Percentiles rank a stretch among this genome's conserved stretches.
Evolutionary conservation across 2,797 vertebrate species (phyloP).

Genomic region (Anas bahamensis): DNA sequence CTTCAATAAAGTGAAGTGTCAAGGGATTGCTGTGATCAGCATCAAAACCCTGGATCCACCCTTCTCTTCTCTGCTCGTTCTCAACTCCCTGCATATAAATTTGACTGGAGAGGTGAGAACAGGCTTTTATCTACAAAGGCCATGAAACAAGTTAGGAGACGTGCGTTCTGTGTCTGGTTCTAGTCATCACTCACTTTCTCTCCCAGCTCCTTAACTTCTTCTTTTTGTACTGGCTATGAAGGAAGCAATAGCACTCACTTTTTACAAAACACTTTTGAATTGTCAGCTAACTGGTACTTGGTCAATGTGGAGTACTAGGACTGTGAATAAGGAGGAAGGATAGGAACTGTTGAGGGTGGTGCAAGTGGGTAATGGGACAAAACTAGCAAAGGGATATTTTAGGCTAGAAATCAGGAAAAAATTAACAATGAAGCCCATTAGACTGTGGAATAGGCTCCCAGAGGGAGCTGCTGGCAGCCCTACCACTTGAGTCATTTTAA

Average conservation of each 20-base stretch:
- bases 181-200: constrained; percentile 32
- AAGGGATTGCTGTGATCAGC: not conserved
- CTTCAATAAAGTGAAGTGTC: constrained; percentile 16
- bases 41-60: not conserved
- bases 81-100: constrained; percentile 8
- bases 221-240: not conserved
- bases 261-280: not conserved
- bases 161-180: constrained; percentile 17
- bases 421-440: constrained; percentile 58
- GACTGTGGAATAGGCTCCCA: constrained; percentile 54
- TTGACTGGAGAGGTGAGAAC: constrained; percentile 59
- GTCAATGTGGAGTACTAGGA: not conserved
- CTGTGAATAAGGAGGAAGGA: not conserved
- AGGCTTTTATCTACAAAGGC: constrained; percentile 38
- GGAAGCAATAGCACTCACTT: not conserved
- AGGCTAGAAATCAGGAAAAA: constrained; percentile 64
- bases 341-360: constrained; percentile 25
- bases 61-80: not conserved
- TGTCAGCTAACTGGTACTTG: not conserved
- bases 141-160: not conserved
- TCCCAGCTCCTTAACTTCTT: not conserved
- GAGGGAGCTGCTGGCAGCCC: constrained; percentile 60
- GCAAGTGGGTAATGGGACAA: constrained; percentile 45
- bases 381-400: constrained; percentile 53
- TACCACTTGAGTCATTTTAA: constrained; percentile 54